Evolutionary conservation across 1,140 invertebrate species (phyloP).

Genomic region (Cydia strobilella): DNA sequence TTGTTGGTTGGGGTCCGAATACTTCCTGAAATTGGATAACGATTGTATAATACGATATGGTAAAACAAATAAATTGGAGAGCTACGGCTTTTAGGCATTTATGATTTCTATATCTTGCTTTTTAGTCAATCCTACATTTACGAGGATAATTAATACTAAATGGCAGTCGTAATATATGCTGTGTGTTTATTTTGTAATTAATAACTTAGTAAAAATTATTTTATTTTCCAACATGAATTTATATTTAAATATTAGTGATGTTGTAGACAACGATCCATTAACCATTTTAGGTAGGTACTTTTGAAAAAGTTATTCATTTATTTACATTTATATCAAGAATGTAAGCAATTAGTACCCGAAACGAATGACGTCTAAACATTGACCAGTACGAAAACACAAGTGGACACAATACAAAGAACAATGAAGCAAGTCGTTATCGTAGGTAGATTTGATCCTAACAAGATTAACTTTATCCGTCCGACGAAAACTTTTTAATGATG

Average conservation of each 20-base stretch:
- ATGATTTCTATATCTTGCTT: background rate
- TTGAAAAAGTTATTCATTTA: too few species aligned
- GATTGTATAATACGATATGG: conserved; percentile 20
- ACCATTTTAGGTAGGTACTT: too few species aligned
- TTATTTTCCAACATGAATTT: too few species aligned
- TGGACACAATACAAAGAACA: background rate
- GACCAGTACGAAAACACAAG: background rate
- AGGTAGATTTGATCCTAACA: conserved; percentile 12
- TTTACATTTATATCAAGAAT: too few species aligned
- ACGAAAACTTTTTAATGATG: conserved; percentile 25
- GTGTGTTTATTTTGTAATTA: too few species aligned
- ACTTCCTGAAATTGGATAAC: background rate
- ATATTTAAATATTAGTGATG: too few species aligned
- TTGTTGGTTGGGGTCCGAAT: conserved; percentile 48
- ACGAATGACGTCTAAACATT: background rate
- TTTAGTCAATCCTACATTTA: too few species aligned
- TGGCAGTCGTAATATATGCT: too few species aligned
- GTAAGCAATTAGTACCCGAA: too few species aligned
- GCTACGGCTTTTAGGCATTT: background rate
- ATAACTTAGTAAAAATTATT: too few species aligned
- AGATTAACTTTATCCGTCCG: background rate
- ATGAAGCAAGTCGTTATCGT: background rate
- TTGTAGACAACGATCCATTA: too few species aligned
- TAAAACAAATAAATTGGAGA: background rate
- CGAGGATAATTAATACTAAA: too few species aligned